Conservation (phyloP, 2,797 vertebrate genomes). For the Hydrophis major region DNA sequence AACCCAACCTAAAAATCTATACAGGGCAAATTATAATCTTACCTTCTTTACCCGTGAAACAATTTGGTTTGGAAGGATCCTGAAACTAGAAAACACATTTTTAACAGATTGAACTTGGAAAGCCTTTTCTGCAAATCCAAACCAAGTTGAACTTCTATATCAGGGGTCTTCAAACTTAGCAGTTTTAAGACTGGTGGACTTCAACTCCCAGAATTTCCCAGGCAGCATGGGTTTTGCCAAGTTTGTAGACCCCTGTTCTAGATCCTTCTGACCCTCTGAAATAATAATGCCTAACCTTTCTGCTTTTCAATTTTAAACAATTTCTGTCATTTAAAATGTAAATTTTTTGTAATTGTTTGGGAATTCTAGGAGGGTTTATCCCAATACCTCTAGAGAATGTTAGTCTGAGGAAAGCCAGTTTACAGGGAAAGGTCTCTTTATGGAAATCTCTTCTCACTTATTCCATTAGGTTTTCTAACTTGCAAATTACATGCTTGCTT, state of each 20-base stretch:
- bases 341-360: neutral
- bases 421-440: neutral
- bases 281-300: neutral
- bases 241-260: neutral
- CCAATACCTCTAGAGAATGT: neutral
- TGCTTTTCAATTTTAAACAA: neutral
- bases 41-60: neutral
- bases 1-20: neutral
- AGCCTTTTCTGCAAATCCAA: neutral
- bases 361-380: neutral
- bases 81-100: neutral
- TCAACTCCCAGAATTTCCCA: too few relatives aligned
- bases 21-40: neutral
- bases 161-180: too few relatives aligned
- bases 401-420: neutral
- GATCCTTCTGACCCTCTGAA: neutral
- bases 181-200: too few relatives aligned
- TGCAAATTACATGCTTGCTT: neutral
- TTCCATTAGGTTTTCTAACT: neutral
- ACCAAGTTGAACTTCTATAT: neutral
- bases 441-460: neutral
- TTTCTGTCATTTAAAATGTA: neutral
- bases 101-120: neutral
- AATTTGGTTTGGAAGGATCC: neutral
- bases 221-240: too few relatives aligned